Base-by-base conservation (phyloP, 2,797 vertebrate genomes). In the Loris lydekkerianus region DNA sequence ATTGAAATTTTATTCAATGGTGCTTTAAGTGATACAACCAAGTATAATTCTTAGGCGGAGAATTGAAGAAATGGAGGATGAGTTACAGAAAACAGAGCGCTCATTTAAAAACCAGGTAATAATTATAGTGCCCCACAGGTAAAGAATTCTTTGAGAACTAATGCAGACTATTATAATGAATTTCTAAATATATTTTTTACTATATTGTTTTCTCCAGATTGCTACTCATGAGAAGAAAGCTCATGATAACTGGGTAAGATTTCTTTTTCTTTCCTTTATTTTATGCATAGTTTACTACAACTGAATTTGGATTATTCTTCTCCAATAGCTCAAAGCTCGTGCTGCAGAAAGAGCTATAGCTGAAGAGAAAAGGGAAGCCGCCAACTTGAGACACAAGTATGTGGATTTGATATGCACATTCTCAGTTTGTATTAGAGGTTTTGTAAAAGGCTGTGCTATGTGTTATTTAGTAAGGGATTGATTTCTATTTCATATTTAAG, bases 201-300 rank as follows among this genome's bases (percentile, higher is more conserved):
- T 80, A 73, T 73, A 70, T 96, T 78, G 4, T 97, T 27, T 78
- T 82, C 98, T 97, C 96, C 86, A 99, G 99, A 99, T 99, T 82
- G 99, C 99, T 97, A 97, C 98, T 87, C 99, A 99, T 53, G 99
- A 99, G 97, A 99, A 99, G 97, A 99, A 99, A 97, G 99, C 99
- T 43, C 99, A 99, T 21, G 99, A 99, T 56, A 99, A 99, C 93
- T 99, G 99, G 99, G 99, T 99, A 98, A 98, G 99, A 65, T 7
- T 4, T 2, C 72, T 70, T 31, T 27, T 80, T 53, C 40, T 43
- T 92, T 91, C 91, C 61, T 73, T 58, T 18, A 20, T 67, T 76
- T 60, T 43, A 18, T 23, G 67, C 53, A 0, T 23, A 31, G 23
- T 40, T n/a, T 76, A 0, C 72, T 10, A 8, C 49, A 49, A 7